Base-by-base conservation (phyloP, 2,797 vertebrate species). In the Enteromius argenteus region DNA sequence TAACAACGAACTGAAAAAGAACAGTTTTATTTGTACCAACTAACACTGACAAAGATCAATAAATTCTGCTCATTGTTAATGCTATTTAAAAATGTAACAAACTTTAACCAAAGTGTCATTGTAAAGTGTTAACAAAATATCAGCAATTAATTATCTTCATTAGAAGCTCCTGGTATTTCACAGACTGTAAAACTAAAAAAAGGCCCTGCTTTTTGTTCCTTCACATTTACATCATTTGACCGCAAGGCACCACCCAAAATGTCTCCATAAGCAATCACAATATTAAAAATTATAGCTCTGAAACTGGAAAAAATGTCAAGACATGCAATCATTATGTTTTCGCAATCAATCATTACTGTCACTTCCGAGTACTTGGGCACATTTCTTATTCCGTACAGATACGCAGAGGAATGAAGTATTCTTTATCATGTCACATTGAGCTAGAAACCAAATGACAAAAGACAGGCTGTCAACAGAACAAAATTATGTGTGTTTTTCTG, bases 391-490 rank as follows among this genome's bases (percentile, higher is more conserved):
- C 37, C 75, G 17, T 53, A 77, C 72, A 86, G 76, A 83, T 83
- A 79, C 76, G 74, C 80, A 58, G 77, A 81, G 83, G 76, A 84
- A 85, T 81, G 35, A 79, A 64, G 32, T 21, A 73, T 75, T 85
- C 23, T 78, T 78, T 80, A 62, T 68, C 60, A 85, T 85, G 83
- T 87, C 85, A 73, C 35, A 42, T 32, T 79, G 58, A 79, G 39
- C 58, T 35, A 66, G 73, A 81, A 88, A 88, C 83, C 39, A 79
- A 83, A 71, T 44, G 73, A 53, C 42, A 84, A 67, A 78, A 79
- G 79, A 72, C 79, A 4, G 78, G 64, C 64, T 85, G 71, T 72
- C 72, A 72, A 42, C 39, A 58, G 53, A 60, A 80, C 73, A 42
- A 80, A 79, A 79, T 85, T 49, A 58, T 68, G 39, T 85, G 73